These are phyloP conservation scores for Pyrgus malvae DNA, from an alignment of 2,888 invertebrate genomes.

Conservation along the genomic window DNA sequence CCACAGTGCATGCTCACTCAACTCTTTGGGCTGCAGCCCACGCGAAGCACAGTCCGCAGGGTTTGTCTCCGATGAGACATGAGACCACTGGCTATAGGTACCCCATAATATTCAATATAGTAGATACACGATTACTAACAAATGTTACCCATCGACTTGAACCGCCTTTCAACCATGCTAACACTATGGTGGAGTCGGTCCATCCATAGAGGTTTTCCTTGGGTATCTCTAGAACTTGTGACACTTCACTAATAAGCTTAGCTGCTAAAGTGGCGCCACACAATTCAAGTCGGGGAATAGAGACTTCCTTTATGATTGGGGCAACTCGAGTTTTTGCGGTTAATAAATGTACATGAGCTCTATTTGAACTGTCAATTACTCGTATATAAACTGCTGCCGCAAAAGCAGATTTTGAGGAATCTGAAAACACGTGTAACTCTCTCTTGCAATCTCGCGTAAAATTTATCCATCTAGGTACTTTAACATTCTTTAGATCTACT, in stretches of 20 bases:
- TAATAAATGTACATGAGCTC: neutral
- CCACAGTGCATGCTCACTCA: too few species aligned
- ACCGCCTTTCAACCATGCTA: slow-evolving; percentile 5
- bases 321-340: neutral
- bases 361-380: neutral
- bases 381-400: neutral
- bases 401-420: neutral
- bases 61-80: slow-evolving; percentile 34
- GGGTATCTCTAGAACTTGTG: neutral
- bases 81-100: slow-evolving; percentile 15
- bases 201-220: slow-evolving; percentile 5
- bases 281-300: neutral
- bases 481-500: neutral
- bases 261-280: slow-evolving; percentile 3
- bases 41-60: slow-evolving; percentile 42
- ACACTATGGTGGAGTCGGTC: slow-evolving; percentile 8
- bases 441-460: neutral
- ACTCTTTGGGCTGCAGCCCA: too few species aligned
- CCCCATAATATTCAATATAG: slow-evolving; percentile 21
- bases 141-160: slow-evolving; percentile 10
- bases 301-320: neutral
- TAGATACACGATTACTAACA: slow-evolving; percentile 9
- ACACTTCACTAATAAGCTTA: neutral
- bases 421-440: neutral
- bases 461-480: slow-evolving; percentile 1